Evolutionary conservation across 2,797 vertebrate genomes (phyloP).

Genomic region (Xiphophorus birchmanni): DNA sequence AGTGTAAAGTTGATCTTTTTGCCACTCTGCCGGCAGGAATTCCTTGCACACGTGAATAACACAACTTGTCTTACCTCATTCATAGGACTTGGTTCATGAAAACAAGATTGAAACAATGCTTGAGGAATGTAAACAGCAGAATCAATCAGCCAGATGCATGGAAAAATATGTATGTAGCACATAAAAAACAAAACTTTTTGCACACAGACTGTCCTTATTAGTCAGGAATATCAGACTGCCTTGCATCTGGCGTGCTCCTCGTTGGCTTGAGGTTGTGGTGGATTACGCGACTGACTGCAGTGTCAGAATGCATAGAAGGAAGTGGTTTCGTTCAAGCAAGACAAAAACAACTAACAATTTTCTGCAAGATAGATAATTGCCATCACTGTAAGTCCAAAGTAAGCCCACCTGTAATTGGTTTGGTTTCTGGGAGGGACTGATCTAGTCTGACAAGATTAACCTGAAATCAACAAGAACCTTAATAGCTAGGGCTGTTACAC

Average conservation of each 20-base stretch:
- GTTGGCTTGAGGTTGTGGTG: neutral
- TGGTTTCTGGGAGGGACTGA: conserved; percentile 15
- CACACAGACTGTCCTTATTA: neutral
- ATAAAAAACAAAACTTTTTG: neutral
- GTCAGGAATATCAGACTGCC: conserved; percentile 16
- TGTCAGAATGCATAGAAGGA: neutral
- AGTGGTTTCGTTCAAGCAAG: neutral
- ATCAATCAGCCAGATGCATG: neutral
- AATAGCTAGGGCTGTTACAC: neutral
- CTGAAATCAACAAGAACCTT: conserved; percentile 10
- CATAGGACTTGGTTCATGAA: conserved; percentile 9
- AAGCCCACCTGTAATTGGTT: neutral
- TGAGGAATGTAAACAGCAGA: neutral
- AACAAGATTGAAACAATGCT: neutral
- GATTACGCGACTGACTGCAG: neutral
- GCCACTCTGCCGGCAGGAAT: conserved; percentile 1
- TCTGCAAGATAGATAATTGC: neutral
- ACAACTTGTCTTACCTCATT: neutral
- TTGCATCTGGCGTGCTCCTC: neutral
- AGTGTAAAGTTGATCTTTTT: conserved; percentile 4
- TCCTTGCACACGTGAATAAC: neutral
- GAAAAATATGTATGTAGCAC: neutral
- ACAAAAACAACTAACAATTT: neutral
- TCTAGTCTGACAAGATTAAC: conserved; percentile 52
- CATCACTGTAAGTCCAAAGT: neutral